These are phyloP conservation scores for Nannospalax galili DNA, from an alignment of 2,113 vertebrate genomes.

Conservation along the genomic window DNA sequence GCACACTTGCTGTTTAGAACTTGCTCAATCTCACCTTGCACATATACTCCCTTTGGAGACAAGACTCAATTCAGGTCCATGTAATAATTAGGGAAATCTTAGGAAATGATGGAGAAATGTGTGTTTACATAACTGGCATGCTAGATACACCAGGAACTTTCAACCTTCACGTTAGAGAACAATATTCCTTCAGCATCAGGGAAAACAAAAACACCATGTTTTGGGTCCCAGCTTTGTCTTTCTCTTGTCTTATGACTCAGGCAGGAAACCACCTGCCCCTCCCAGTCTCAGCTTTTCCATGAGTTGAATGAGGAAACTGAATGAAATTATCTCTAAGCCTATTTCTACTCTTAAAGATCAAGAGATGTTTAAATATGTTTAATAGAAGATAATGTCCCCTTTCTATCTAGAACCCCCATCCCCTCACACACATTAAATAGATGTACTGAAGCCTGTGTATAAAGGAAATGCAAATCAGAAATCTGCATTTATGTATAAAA, in stretches of 20 bases:
- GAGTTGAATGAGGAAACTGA: neutral
- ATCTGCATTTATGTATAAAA: constrained; percentile 24
- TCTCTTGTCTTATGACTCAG: neutral
- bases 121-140: neutral
- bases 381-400: neutral
- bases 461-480: constrained; percentile 54
- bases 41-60: neutral
- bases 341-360: neutral
- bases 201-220: neutral
- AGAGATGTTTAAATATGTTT: neutral
- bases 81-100: neutral
- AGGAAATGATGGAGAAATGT: neutral
- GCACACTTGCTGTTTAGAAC: neutral
- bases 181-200: neutral
- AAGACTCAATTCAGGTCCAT: neutral
- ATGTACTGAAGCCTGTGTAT: neutral
- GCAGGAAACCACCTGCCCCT: neutral
- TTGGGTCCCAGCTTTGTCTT: neutral
- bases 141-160: neutral
- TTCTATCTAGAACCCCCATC: neutral
- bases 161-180: neutral
- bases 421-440: neutral
- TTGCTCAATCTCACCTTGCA: neutral
- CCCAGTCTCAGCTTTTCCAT: neutral
- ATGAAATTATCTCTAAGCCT: neutral